Percentiles rank a stretch among this genome's conserved stretches.
These are phyloP conservation scores for Columba livia DNA, from an alignment of 2,113 vertebrate genomes.

Conservation along the genomic window DNA sequence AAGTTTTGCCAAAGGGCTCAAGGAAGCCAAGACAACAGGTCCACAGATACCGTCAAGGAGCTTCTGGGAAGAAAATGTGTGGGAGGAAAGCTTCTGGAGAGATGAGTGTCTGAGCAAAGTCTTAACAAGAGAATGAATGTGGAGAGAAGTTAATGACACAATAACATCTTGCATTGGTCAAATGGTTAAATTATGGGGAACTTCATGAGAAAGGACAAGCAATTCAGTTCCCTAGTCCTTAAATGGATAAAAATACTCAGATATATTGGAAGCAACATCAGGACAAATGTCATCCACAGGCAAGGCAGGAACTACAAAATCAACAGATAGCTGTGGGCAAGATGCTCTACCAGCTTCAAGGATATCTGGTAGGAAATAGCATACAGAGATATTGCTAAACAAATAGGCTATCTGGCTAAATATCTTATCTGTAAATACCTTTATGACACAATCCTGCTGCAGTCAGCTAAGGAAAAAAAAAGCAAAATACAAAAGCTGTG, in stretches of 20 bases:
- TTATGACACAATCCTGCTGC: neutral
- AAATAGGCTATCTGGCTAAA: neutral
- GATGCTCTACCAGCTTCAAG: neutral
- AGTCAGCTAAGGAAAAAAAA: neutral
- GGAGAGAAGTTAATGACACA: neutral
- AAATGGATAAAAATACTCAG: neutral
- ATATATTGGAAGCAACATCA: neutral
- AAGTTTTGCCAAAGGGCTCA: neutral
- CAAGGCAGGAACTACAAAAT: neutral
- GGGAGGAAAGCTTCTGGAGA: neutral
- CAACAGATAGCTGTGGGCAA: neutral
- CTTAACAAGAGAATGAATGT: accelerated
- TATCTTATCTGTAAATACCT: neutral
- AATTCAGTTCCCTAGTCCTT: neutral
- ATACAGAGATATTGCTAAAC: constrained; percentile 1
- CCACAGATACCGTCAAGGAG: neutral
- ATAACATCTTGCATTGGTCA: neutral
- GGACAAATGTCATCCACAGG: neutral
- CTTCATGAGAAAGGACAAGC: neutral
- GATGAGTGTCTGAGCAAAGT: neutral
- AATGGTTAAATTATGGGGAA: neutral
- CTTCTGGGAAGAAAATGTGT: accelerated
- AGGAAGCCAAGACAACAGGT: neutral
- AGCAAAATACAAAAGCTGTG: neutral
- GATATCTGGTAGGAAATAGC: neutral